phyloP scores from a whole-genome alignment of 2,113 vertebrate species.

The Macrotis lagotis region DNA sequence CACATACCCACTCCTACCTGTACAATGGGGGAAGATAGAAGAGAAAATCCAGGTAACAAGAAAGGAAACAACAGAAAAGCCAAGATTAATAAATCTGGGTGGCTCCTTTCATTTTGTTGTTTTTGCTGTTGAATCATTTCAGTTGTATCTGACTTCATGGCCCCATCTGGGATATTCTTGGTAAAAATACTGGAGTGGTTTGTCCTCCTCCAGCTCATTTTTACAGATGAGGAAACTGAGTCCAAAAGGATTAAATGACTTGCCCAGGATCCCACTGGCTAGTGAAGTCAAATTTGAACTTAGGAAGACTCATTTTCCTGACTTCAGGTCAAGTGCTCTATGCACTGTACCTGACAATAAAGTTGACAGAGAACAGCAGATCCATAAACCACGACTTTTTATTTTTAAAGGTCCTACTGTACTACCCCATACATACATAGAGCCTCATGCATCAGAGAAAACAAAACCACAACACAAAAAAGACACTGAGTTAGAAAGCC shows the following conservation, averaged over 20 bases:
- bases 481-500: constrained; percentile 32
- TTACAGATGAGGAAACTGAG: too few species aligned
- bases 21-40: too few species aligned
- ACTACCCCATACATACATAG: neutral
- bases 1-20: neutral
- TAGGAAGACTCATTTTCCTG: neutral
- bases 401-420: constrained; percentile 47
- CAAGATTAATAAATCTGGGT: neutral
- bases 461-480: constrained; percentile 68
- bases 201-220: too few species aligned
- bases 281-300: neutral
- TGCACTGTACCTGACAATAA: constrained; percentile 1
- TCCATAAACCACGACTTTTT: constrained; percentile 46
- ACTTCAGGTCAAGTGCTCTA: neutral
- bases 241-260: too few species aligned
- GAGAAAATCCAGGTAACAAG: neutral
- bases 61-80: neutral
- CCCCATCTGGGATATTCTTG: too few species aligned
- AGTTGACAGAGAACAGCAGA: constrained; percentile 17
- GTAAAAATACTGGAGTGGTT: too few species aligned
- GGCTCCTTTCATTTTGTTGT: neutral
- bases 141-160: too few species aligned
- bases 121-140: too few species aligned
- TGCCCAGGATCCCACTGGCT: neutral
- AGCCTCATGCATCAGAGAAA: constrained; percentile 58